A percentile compares a stretch with the other conserved stretches of the same genome.
Conservation (phyloP, 1,140 invertebrate species). For the Lanistes nyassanus region DNA sequence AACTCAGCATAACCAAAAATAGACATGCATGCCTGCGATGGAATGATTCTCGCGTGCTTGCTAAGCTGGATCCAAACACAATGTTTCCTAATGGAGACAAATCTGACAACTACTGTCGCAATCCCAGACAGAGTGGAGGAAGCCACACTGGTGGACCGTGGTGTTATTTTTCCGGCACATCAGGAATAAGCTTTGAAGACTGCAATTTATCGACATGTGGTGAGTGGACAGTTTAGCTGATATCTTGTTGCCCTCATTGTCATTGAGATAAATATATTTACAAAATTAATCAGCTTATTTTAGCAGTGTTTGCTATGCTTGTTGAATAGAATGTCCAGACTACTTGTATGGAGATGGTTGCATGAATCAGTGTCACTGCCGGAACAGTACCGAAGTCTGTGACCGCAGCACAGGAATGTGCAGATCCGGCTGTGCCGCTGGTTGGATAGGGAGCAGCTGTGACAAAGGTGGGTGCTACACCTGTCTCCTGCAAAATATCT, state of each 20-base stretch:
- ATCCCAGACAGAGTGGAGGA: slow-evolving; percentile 3
- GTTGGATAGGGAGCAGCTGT: slow-evolving; percentile 45
- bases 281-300: slow-evolving; percentile 2
- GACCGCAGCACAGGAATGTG: slow-evolving; percentile 32
- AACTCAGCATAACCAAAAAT: slow-evolving; percentile 4
- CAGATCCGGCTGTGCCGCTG: slow-evolving; percentile 40
- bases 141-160: slow-evolving; percentile 11
- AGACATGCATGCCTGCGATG: slow-evolving; percentile 14
- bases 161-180: neutral
- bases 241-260: too few species aligned
- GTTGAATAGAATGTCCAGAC: slow-evolving; percentile 34
- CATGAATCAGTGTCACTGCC: slow-evolving; percentile 47
- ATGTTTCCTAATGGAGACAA: slow-evolving; percentile 10
- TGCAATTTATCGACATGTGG: slow-evolving; percentile 9
- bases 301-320: neutral
- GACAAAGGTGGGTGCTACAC: slow-evolving; percentile 38
- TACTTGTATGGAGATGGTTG: slow-evolving; percentile 45
- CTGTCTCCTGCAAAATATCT: too few species aligned
- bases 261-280: neutral
- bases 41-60: neutral
- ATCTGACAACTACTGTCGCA: slow-evolving; percentile 31
- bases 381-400: slow-evolving; percentile 29
- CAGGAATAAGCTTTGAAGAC: neutral
- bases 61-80: neutral
- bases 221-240: too few species aligned